phyloP scores from a whole-genome alignment of 2,888 invertebrate species.

The Xanthorhoe spadicearia region DNA sequence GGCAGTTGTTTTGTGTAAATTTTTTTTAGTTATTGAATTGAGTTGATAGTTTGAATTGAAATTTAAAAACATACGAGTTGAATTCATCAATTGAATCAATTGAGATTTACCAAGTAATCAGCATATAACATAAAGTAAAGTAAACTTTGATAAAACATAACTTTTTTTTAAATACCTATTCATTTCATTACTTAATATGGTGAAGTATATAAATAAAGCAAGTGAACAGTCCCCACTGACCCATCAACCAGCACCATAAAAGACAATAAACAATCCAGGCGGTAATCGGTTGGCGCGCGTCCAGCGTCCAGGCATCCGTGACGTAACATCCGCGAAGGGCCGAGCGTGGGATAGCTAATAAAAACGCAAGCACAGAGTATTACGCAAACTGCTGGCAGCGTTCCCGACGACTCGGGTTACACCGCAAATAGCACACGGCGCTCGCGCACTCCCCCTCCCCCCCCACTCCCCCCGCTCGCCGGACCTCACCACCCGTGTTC shows the following conservation, averaged over 20 bases:
- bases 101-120: constrained; percentile 13
- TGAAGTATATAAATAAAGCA: constrained; percentile 42
- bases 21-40: constrained; percentile 5
- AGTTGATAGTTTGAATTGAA: constrained; percentile 1
- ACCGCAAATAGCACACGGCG: constrained; percentile 74
- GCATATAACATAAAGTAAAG: background rate
- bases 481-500: constrained; percentile 69
- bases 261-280: constrained; percentile 79
- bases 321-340: constrained; percentile 81
- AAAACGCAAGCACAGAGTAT: constrained; percentile 75
- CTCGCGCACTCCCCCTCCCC: constrained; percentile 44
- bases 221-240: constrained; percentile 59
- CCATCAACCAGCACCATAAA: constrained; percentile 80
- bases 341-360: constrained; percentile 74
- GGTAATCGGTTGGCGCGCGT: constrained; percentile 76
- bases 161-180: background rate
- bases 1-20: background rate
- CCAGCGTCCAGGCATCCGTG: constrained; percentile 76
- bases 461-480: constrained; percentile 49
- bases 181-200: constrained; percentile 8
- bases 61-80: constrained; percentile 16
- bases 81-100: constrained; percentile 17
- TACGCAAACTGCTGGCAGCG: constrained; percentile 83
- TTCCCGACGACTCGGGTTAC: constrained; percentile 82
- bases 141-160: background rate